Evolutionary conservation across 2,113 vertebrate species (phyloP), one percentile per base, ranked within the genome.

Genomic region (Tragelaphus strepsiceros): DNA sequence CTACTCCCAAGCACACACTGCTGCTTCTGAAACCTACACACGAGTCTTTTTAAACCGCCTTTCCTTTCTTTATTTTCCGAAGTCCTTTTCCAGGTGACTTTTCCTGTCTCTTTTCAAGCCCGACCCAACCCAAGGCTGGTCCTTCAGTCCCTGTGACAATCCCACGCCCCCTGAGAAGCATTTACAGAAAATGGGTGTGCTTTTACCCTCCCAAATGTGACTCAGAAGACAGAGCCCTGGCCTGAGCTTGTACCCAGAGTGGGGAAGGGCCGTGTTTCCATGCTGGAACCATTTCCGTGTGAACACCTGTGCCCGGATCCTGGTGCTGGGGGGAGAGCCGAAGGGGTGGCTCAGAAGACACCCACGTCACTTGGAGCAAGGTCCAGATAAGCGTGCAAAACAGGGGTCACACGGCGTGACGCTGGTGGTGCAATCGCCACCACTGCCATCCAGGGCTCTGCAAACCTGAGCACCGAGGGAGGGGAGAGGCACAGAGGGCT

Each of bases 391-490:
- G 3, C 1, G 1, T 16, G 28, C 17, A 0, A 2, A 8, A 5
- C 3, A 22, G 15, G 53, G 10, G 32, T 2, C 39, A 16, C 26
- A 0, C 1, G 3, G 24, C 3, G 1, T 9, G 35, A n/a, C 1
- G 51, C 56, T 13, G 8, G 22, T 3, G n/a, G 13, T 6, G 46
- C 46, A 78, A 5, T 17, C 2, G 22, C 2, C 81, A 17, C 51
- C 3, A 2, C 21, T 6, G 19, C 26, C 6, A 2, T 2, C 14
- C 17, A 1, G 8, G 6, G n/a, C 56, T 54, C 87, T 6, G n/a
- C 8, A 11, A 22, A 32, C 17, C 14, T 43, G 22, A 46, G 56
- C 53, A 16, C 30, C 7, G 46, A 24, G 32, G 30, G 71, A 74
- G 3, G 28, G 1, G 5, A 51, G 13, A 3, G 30, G 7, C 7